phyloP scores from a whole-genome alignment of 2,888 invertebrate species.

The Acronicta aceris region DNA sequence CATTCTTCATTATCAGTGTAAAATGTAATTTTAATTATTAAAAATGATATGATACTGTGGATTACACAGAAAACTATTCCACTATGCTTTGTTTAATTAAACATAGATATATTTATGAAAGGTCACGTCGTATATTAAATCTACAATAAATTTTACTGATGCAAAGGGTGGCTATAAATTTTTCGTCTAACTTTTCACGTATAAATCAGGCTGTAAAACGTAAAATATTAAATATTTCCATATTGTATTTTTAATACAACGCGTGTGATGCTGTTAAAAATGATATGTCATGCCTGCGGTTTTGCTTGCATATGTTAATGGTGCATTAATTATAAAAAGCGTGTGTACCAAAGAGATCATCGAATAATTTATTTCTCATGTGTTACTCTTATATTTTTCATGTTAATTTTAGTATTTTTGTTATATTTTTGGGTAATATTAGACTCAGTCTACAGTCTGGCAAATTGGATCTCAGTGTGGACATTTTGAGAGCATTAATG shows the following conservation, averaged over 20 bases:
- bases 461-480: too few species aligned
- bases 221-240: slow-evolving; percentile 11
- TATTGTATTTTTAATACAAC: slow-evolving; percentile 12
- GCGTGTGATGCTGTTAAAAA: slow-evolving; percentile 12
- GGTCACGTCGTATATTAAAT: slow-evolving; percentile 27
- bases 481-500: too few species aligned
- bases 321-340: slow-evolving; percentile 7
- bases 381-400: background rate
- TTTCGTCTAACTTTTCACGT: slow-evolving; percentile 32
- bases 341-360: slow-evolving; percentile 1
- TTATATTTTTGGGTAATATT: too few species aligned
- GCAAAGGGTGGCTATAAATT: slow-evolving; percentile 26
- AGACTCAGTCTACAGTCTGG: too few species aligned
- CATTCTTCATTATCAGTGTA: too few species aligned
- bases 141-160: slow-evolving; percentile 34
- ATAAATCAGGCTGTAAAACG: slow-evolving; percentile 17
- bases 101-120: slow-evolving; percentile 12
- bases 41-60: slow-evolving; percentile 4
- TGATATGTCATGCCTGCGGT: slow-evolving; percentile 14
- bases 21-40: too few species aligned
- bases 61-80: background rate
- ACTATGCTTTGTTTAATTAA: slow-evolving; percentile 20
- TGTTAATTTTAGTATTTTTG: too few species aligned
- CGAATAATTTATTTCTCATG: background rate
- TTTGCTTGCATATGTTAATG: slow-evolving; percentile 9